Conservation (phyloP, 1,140 invertebrate species). For the Druon quercuslanigerum region DNA sequence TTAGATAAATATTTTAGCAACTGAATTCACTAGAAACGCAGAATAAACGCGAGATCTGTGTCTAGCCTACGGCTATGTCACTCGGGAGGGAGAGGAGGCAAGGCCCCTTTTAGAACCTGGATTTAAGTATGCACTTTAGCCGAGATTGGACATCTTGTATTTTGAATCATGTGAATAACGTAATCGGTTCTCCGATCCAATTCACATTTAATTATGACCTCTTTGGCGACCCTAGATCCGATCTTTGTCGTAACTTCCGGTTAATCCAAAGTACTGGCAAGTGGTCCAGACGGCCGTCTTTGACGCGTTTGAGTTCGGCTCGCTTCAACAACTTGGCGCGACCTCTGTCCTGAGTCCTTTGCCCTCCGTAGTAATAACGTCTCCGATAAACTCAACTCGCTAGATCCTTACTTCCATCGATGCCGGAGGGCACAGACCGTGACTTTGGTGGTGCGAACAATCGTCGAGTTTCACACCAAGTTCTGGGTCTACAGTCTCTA, state of each 20-base stretch:
- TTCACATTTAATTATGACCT: constrained; percentile 1
- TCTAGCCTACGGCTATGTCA: no score
- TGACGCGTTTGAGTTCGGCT: constrained; percentile 23
- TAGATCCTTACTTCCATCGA: constrained; percentile 47
- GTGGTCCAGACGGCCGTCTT: constrained; percentile 4
- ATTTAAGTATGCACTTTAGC: no score
- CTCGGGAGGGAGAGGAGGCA: no score
- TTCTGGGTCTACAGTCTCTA: not conserved
- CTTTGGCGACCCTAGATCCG: not conserved
- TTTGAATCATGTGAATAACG: no score
- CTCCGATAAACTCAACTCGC: constrained; percentile 56
- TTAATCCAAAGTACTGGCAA: constrained; percentile 27
- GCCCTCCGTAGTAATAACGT: constrained; percentile 48
- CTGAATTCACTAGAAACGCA: no score
- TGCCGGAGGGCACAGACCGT: constrained; percentile 47
- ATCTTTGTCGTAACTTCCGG: constrained; percentile 26
- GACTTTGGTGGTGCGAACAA: constrained; percentile 56
- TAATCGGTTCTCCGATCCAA: not conserved
- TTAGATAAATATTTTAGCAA: no score
- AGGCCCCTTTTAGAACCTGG: no score
- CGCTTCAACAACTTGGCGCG: constrained; percentile 27
- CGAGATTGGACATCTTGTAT: no score
- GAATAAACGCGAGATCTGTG: no score
- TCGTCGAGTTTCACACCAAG: constrained; percentile 40
- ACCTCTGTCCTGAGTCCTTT: constrained; percentile 30